Base-by-base conservation (phyloP, 2,888 invertebrate genomes). In the Hyposoter dolosus region DNA sequence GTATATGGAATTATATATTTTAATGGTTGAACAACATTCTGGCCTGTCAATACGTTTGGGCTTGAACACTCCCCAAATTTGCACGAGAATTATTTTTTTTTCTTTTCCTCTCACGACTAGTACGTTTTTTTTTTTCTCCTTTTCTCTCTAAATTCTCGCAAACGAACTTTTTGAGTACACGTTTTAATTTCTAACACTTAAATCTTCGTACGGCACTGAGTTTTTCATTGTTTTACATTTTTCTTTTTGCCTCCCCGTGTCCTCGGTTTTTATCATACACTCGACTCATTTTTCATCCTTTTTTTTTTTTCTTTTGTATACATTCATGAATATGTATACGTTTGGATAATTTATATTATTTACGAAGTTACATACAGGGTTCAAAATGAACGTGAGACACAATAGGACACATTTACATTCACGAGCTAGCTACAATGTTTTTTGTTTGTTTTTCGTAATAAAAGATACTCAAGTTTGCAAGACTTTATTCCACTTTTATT, bases 21-120 rank as follows among this genome's bases (percentile, higher is more conserved):
- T 63, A 79, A 83, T 81, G 89, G 88, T 92, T 93, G 93, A 93
- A 93, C 93, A 93, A 93, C 93, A 93, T 93, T 93, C 93, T 93
- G 93, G 93, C 92, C 89, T 92, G 92, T 93, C 91, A 91, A 92
- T 92, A 92, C 90, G 91, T 92, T 90, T 89, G 88, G 90, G 90
- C 87, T 90, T 90, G 88, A 89, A 63, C 77, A 35, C 76, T 45
- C 60, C 77, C 17, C 56, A 71, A 56, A 53, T 66, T 82, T 60
- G 35, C 32, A 66, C 53, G 66, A 86, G 82, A 77, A 88, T 40
- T 60, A 28, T 60, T 28, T 88, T 84, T 84, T 89, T 86, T 82
- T 83, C 78, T 80, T 83, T 85, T 89, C 86, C 82, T 83, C 78
- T 80, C 85, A 83, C 68, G 83, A 83, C 66, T 68, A 80, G 82